Evolutionary conservation across 2,797 vertebrate species (phyloP), one percentile per base, ranked within the genome.

Genomic region (Enteromius anoplus): DNA sequence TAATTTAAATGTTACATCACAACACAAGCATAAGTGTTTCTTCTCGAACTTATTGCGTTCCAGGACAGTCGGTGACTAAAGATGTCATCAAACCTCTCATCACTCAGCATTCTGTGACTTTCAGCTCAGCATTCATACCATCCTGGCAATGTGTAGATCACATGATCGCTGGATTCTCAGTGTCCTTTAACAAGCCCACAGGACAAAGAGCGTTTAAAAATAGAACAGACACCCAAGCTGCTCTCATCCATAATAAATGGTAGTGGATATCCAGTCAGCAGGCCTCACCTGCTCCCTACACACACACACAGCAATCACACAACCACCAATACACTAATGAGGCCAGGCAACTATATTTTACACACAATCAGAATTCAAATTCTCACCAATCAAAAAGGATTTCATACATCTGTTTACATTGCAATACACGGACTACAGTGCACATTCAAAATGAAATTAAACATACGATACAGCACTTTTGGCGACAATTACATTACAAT

Each of bases 161-260:
- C 75, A 45, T 79, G 47, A 81, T 84, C 75, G 26, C 49, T 71
- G 75, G 80, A 82, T 68, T 85, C 58, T 75, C 75, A 47, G 51
- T 77, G 84, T 78, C 85, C 87, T 85, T 87, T 86, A 88, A 84
- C 70, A 69, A 75, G 80, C 75, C 84, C 82, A 72, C 86, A 90
- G 82, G 88, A 91, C 88, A 91, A 90, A 92, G 86, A 83, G 23
- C 2, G 78, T 90, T 91, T 93, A 94, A 92, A 95, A 93, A 94
- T 94, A 93, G 90, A 87, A 70, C 37, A 81, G 89, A 88, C 89
- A 92, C 92, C 89, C 87, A 88, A 86, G 71, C 84, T 90, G 86
- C 55, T 84, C 90, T 89, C 91, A 93, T 94, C 80, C 90, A 94
- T 93, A 92, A 93, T 94, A 93, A 89, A 95, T 84, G 76, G 81